Percentiles rank a stretch among this genome's conserved stretches.
Evolutionary conservation across 2,888 invertebrate species (phyloP).

Genomic region (Colletes collaris): DNA sequence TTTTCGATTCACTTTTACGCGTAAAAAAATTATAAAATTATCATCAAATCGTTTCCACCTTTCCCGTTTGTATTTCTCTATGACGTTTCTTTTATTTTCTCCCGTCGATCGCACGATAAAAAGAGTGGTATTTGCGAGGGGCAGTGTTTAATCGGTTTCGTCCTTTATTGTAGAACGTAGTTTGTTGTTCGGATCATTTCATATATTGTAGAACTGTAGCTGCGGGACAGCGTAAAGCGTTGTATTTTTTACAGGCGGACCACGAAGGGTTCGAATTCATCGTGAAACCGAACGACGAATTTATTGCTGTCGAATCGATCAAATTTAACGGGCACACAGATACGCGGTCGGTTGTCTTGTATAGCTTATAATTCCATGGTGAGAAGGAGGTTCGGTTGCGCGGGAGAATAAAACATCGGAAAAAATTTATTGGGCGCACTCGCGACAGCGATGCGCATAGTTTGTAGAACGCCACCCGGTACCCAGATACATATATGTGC

Average conservation of each 20-base stretch:
- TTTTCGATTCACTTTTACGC: no score
- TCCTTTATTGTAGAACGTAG: no score
- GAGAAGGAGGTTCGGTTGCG: conserved; percentile 17
- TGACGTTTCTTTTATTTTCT: no score
- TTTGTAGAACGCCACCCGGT: conserved; percentile 61
- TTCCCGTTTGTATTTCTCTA: no score
- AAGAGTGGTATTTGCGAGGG: no score
- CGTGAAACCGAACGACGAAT: conserved; percentile 7
- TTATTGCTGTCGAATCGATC: conserved; percentile 15
- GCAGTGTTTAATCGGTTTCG: no score
- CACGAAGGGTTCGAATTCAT: background rate
- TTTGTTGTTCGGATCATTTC: no score
- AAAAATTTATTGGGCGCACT: conserved; percentile 49
- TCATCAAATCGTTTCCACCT: no score
- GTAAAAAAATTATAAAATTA: no score
- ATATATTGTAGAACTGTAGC: no score
- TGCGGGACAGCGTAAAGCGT: no score
- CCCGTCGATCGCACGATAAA: no score
- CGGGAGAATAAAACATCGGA: conserved; percentile 31
- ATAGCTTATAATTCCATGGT: conserved; percentile 4
- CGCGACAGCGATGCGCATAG: conserved; percentile 37
- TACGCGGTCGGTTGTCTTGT: background rate
- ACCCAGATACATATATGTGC: conserved; percentile 45
- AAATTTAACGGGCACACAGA: conserved; percentile 5
- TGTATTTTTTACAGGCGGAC: background rate